Conservation (phyloP, 2,797 vertebrate species). For the Poecilia picta region DNA sequence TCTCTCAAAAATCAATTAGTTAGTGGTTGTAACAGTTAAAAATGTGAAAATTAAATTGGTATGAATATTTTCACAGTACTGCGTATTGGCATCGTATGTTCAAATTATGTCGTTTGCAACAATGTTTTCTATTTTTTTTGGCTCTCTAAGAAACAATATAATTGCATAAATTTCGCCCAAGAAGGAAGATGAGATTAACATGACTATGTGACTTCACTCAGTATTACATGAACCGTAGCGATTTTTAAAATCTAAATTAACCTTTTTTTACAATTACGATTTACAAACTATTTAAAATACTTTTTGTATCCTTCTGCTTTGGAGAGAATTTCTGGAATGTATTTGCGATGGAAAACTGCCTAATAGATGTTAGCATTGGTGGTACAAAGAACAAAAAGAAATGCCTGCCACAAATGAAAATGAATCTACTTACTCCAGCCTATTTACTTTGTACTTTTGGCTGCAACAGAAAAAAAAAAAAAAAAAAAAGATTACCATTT, state of each 20-base stretch:
- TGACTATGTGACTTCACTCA: slow-evolving; percentile 57
- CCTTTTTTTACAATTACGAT: slow-evolving; percentile 65
- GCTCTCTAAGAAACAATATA: slow-evolving; percentile 31
- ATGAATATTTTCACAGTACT: neutral
- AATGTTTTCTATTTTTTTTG: slow-evolving; percentile 23
- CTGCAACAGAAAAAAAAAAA: slow-evolving; percentile 68
- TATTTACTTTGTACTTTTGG: slow-evolving; percentile 87
- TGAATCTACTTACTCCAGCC: slow-evolving; percentile 83
- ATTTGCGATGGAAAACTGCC: slow-evolving; percentile 74
- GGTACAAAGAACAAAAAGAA: slow-evolving; percentile 79
- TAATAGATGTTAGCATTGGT: slow-evolving; percentile 80
- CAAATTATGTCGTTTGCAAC: neutral
- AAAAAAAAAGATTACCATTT: slow-evolving; percentile 55
- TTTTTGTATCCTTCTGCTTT: slow-evolving; percentile 62
- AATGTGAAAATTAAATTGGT: neutral
- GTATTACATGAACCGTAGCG: slow-evolving; percentile 68
- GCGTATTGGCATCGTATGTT: neutral
- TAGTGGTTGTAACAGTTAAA: neutral
- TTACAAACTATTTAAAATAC: slow-evolving; percentile 75
- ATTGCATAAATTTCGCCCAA: slow-evolving; percentile 42
- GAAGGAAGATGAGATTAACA: slow-evolving; percentile 76
- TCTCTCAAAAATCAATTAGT: neutral
- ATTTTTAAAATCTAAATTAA: slow-evolving; percentile 56
- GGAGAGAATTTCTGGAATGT: slow-evolving; percentile 80
- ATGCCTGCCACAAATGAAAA: slow-evolving; percentile 81